Evolutionary conservation across 2,113 vertebrate genomes (phyloP), one percentile per base, ranked within the genome.

Genomic region (Petroica traversi): DNA sequence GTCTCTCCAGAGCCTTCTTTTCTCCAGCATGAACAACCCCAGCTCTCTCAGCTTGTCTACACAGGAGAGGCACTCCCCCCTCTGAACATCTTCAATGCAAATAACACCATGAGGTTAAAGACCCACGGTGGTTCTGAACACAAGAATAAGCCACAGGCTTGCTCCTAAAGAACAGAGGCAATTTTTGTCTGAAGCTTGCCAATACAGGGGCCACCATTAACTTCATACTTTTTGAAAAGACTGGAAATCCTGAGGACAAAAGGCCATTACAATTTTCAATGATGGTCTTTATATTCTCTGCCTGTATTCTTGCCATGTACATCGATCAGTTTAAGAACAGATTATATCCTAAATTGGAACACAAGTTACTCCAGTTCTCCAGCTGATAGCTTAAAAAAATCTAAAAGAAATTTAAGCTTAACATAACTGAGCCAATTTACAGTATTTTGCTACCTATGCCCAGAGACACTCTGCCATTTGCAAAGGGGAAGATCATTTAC

Each of bases 41-140:
- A 61, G 52, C 7, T 40, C 24, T 31, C 38, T 26, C 29, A 67
- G 38, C 16, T 7, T 15, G 13, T 8, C 33, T 45, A 45, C n/a
- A 38, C 0, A 29, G 12, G 14, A 66, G 20, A 57, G 12, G 15
- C 6, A 29, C 3, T 48, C 8, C 12, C 59, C 8, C 19, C 29
- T 66, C 20, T 24, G 8, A 34, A 34, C 5, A 79, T 3, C 14
- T 51, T 19, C 3, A 63, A 85, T 38, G 12, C 25, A 73, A 74
- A 8, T 18, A 68, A 45, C 34, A 49, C 49, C 22, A 59, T 2
- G 1, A 68, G 28, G 20, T 13, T 29, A 67, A 2, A 6, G 43
- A 64, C 33, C 36, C 45, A 52, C 6, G 25, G 4, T 6, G 19
- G 13, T 33, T 52, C n/a, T 52, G 26, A 63, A 51, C 19, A 36